phyloP scores from a whole-genome alignment of 2,113 vertebrate species.

The Amia ocellicauda region DNA sequence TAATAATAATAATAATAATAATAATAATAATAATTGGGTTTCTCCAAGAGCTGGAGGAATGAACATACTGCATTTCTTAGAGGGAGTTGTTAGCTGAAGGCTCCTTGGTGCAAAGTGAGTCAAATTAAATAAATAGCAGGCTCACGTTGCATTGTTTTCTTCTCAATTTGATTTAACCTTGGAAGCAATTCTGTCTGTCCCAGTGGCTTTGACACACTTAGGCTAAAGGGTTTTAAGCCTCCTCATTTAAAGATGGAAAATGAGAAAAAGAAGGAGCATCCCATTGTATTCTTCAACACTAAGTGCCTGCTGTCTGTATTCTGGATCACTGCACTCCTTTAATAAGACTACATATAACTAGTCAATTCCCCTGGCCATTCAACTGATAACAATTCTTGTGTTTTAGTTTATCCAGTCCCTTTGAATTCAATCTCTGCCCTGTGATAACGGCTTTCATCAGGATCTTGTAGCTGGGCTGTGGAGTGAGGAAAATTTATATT shows the following conservation, averaged over 20 bases:
- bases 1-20: too few relatives aligned
- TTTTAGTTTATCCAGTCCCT: slow-evolving; percentile 9
- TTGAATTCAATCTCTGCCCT: slow-evolving; percentile 9
- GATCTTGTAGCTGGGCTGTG: background rate
- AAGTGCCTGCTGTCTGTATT: slow-evolving; percentile 10
- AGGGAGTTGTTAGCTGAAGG: background rate
- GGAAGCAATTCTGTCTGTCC: background rate
- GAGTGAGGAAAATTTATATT: slow-evolving; percentile 10
- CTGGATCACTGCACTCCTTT: slow-evolving; percentile 9
- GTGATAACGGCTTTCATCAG: slow-evolving; percentile 1
- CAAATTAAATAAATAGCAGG: slow-evolving; percentile 1
- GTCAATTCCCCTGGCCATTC: background rate
- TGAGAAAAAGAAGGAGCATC: background rate
- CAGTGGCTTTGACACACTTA: background rate
- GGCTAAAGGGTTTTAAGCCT: background rate
- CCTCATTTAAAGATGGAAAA: slow-evolving; percentile 11
- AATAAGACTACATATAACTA: slow-evolving; percentile 9
- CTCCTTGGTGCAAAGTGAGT: background rate
- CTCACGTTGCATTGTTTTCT: background rate
- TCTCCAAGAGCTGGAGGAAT: background rate
- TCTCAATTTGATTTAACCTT: slow-evolving; percentile 5
- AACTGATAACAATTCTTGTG: slow-evolving; percentile 9
- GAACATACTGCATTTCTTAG: too few relatives aligned
- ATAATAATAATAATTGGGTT: too few relatives aligned
- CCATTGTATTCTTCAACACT: background rate